Evolutionary conservation across 92 coral and sea anemone genomes (phyloP).

Genomic region (Epizoanthus ramosus): DNA sequence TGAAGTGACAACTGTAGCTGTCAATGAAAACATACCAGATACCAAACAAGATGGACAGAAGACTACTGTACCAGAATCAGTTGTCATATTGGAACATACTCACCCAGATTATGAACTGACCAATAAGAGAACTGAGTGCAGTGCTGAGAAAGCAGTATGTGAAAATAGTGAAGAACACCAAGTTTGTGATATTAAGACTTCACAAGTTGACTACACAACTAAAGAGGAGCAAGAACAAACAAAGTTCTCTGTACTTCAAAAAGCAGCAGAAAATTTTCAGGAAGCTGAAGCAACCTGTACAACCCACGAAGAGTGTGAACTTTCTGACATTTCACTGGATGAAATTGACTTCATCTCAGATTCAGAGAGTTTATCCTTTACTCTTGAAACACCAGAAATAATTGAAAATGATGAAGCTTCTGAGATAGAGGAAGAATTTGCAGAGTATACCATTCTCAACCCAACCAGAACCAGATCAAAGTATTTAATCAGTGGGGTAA

Average conservation of each 20-base stretch:
- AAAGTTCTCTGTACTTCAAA: constrained; percentile 26
- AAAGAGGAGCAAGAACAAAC: constrained; percentile 32
- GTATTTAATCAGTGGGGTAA: constrained; percentile 28
- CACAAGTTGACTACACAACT: constrained; percentile 7
- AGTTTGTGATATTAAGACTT: not conserved
- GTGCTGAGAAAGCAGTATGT: constrained; percentile 18
- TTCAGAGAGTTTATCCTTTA: constrained; percentile 29
- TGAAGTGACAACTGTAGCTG: not conserved
- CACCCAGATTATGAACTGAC: constrained; percentile 10
- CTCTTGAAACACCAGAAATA: constrained; percentile 42
- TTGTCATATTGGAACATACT: constrained; percentile 1
- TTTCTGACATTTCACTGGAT: constrained; percentile 15
- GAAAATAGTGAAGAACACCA: not conserved
- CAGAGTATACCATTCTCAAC: constrained; percentile 24
- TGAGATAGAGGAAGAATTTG: constrained; percentile 38
- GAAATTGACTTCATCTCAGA: constrained; percentile 30
- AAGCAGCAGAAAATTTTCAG: constrained; percentile 7
- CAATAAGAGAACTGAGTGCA: constrained; percentile 14
- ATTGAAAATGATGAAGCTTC: constrained; percentile 28
- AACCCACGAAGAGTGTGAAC: constrained; percentile 19
- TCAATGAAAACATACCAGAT: no score
- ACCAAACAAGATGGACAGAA: no score
- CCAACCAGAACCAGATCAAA: constrained; percentile 40
- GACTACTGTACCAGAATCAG: not conserved
- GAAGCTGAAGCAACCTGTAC: constrained; percentile 31